Evolutionary conservation across 2,888 invertebrate species (phyloP).

Genomic region (Mimachlamys varia): DNA sequence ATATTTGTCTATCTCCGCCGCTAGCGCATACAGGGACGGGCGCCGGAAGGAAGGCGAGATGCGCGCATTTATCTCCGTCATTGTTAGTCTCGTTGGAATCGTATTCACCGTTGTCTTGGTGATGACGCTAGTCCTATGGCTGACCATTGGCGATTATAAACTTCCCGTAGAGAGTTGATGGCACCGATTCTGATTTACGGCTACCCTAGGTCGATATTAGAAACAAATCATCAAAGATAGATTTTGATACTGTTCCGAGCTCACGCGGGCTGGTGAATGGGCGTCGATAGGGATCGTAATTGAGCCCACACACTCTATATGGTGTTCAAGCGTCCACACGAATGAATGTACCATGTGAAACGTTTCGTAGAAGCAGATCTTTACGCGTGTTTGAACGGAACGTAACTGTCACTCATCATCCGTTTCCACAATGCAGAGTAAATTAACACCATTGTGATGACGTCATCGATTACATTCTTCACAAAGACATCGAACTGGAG

Average conservation of each 20-base stretch:
- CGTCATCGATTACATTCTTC: not conserved
- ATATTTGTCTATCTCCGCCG: conserved; percentile 64
- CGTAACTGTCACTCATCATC: not conserved
- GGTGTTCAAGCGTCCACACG: not conserved
- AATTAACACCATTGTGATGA: not conserved
- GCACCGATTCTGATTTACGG: not conserved
- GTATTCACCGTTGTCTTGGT: conserved; percentile 65
- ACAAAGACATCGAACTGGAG: not conserved
- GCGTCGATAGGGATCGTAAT: not conserved
- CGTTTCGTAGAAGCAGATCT: not conserved
- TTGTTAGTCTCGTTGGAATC: conserved; percentile 63
- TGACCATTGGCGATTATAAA: conserved; percentile 43
- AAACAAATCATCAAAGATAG: not conserved
- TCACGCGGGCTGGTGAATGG: no score
- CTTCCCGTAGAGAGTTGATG: not conserved
- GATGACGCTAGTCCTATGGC: conserved; percentile 61
- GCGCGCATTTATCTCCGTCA: conserved; percentile 60
- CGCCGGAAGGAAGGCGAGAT: conserved; percentile 55
- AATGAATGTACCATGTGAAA: not conserved
- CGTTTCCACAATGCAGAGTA: not conserved
- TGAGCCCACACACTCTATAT: not conserved
- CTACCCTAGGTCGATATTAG: not conserved
- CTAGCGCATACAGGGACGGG: conserved; percentile 62
- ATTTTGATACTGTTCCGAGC: not conserved
- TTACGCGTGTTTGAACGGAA: not conserved